These are phyloP conservation scores for Drosophila kohkoa DNA, from an alignment of 1,140 invertebrate genomes.

Conservation along the genomic window DNA sequence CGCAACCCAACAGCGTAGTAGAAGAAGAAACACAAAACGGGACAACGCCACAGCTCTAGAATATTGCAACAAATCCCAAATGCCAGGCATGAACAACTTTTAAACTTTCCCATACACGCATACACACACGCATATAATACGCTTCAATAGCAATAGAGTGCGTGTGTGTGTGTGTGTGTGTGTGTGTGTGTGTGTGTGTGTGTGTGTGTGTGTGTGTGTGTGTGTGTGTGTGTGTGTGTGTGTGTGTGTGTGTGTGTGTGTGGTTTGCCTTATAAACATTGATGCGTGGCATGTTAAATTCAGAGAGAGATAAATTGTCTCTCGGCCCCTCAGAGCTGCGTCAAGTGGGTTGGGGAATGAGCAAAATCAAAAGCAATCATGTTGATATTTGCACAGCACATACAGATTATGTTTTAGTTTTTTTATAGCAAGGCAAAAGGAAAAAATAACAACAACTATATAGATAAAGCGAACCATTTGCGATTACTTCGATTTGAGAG, in stretches of 20 bases:
- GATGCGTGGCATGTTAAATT: slow-evolving; percentile 72
- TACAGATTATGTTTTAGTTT: slow-evolving; percentile 57
- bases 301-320: slow-evolving; percentile 60
- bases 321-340: not conserved
- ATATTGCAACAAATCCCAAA: slow-evolving; percentile 80
- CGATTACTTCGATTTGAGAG: slow-evolving; percentile 51
- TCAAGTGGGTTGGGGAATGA: slow-evolving; percentile 41
- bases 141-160: slow-evolving; percentile 26
- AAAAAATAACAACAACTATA: not conserved
- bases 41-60: slow-evolving; percentile 46
- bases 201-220: slow-evolving; percentile 18
- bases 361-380: slow-evolving; percentile 77
- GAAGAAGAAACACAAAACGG: not conserved
- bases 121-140: slow-evolving; percentile 42
- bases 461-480: slow-evolving; percentile 5
- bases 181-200: slow-evolving; percentile 19
- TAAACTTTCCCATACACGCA: slow-evolving; percentile 60
- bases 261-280: slow-evolving; percentile 52
- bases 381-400: slow-evolving; percentile 70
- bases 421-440: slow-evolving; percentile 1
- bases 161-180: slow-evolving; percentile 10
- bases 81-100: slow-evolving; percentile 79
- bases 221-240: slow-evolving; percentile 13
- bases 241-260: slow-evolving; percentile 14
- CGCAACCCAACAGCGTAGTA: slow-evolving; percentile 25